Evolutionary conservation across 2,113 vertebrate genomes (phyloP).

Genomic region (Thunnus maccoyii): DNA sequence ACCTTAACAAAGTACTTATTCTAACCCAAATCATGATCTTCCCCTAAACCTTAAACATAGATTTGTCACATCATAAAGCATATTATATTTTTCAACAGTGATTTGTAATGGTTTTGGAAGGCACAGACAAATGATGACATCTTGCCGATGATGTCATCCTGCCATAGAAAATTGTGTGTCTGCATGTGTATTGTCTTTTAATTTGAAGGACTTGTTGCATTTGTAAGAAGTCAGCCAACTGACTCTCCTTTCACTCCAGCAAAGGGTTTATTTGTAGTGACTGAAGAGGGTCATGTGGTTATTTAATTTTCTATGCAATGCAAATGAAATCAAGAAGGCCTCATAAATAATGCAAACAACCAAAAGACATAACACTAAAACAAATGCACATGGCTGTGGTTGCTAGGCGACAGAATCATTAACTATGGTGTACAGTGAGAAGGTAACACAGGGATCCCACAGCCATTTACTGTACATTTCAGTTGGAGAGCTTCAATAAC

Average conservation of each 20-base stretch:
- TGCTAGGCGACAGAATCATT: conserved; percentile 37
- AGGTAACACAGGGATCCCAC: conserved; percentile 33
- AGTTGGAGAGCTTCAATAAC: conserved; percentile 22
- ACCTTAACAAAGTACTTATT: too few species aligned
- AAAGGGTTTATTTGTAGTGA: conserved; percentile 18
- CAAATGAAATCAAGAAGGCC: conserved; percentile 12
- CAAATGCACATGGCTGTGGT: conserved; percentile 50
- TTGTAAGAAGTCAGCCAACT: neutral
- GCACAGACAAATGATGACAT: too few species aligned
- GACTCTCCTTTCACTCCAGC: neutral
- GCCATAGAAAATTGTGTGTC: too few species aligned
- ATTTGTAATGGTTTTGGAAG: too few species aligned
- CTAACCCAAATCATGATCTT: too few species aligned
- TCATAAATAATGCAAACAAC: conserved; percentile 51
- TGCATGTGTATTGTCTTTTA: too few species aligned
- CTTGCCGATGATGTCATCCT: too few species aligned
- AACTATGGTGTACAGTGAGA: conserved; percentile 15
- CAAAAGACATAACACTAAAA: conserved; percentile 44
- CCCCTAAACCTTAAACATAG: too few species aligned
- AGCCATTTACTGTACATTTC: conserved; percentile 13
- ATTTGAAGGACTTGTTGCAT: neutral
- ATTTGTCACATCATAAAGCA: too few species aligned
- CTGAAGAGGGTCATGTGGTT: conserved; percentile 16
- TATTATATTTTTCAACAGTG: too few species aligned
- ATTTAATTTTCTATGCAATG: conserved; percentile 20